Conservation (phyloP, 2,888 invertebrate species). For the Chymomyza fuscimana region DNA sequence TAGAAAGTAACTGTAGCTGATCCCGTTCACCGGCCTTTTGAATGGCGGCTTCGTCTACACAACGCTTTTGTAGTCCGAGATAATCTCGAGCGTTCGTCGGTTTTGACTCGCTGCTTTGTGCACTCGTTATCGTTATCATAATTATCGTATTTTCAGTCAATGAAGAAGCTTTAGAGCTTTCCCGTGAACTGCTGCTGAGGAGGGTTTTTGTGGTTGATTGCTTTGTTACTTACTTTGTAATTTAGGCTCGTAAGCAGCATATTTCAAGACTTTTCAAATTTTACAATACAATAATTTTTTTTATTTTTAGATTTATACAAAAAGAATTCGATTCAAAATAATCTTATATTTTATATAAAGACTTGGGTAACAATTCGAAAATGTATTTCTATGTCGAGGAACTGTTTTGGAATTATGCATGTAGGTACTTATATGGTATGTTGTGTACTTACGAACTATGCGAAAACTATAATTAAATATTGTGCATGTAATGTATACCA, state of each 20-base stretch:
- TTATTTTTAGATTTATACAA: constrained; percentile 51
- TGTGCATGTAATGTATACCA: not conserved
- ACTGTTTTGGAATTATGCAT: constrained; percentile 9
- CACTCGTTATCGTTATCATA: constrained; percentile 14
- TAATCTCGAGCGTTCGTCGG: constrained; percentile 11
- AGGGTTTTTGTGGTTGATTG: not conserved
- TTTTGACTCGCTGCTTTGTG: constrained; percentile 30
- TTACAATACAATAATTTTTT: constrained; percentile 14
- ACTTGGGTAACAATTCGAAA: constrained; percentile 38
- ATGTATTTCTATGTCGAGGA: constrained; percentile 24
- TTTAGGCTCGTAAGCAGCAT: not conserved
- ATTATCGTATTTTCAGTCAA: constrained; percentile 7
- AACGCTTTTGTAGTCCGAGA: constrained; percentile 54
- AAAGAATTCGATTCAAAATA: constrained; percentile 43
- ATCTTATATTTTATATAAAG: constrained; percentile 27
- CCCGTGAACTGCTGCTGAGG: not conserved
- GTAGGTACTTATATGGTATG: constrained; percentile 20
- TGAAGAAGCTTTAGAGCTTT: constrained; percentile 44
- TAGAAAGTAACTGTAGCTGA: constrained; percentile 16
- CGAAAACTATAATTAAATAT: constrained; percentile 18
- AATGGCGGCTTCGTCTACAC: constrained; percentile 46
- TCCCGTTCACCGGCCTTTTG: constrained; percentile 52
- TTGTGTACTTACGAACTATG: constrained; percentile 37
- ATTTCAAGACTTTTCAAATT: not conserved
- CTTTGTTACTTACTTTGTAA: constrained; percentile 17